Evolutionary conservation across 2,797 vertebrate genomes (phyloP), one percentile per base, ranked within the genome.

Genomic region (Valencia hispanica): DNA sequence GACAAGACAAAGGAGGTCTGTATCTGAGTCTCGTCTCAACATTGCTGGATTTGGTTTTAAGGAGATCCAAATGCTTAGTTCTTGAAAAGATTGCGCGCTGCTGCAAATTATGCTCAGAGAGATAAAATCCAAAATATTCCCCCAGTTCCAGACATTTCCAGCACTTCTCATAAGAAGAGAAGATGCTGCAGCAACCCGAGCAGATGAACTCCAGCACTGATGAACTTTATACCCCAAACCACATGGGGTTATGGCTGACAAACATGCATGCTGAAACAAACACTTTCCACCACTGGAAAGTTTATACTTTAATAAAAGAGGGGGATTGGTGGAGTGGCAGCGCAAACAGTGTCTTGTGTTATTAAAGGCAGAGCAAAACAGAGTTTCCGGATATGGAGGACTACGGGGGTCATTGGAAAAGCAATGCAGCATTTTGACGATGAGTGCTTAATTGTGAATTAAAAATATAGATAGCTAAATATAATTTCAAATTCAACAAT

Each of bases 331-430:
- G 74, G 75, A 86, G 82, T 87, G 85, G 84, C 76, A 88, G 82
- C 81, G 85, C 84, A 94, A 92, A 93, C 82, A 89, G 39, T 43
- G 74, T 43, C 55, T 80, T 90, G 84, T 91, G 79, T 88, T 90
- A 91, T 89, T 90, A 86, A 85, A 90, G 84, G 79, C 80, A 55
- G 68, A 57, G 87, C 71, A 80, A 91, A 81, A 68, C 80, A 66
- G 22, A 74, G 87, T 93, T 94, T 91, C 90, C 93, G 92, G 84
- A 88, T n/a, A n/a, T n/a, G n/a, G n/a, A n/a, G n/a, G n/a, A n/a
- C n/a, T n/a, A n/a, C n/a, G n/a, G n/a, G n/a, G n/a, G n/a, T n/a
- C n/a, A n/a, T n/a, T n/a, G n/a, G n/a, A n/a, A n/a, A n/a, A n/a
- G n/a, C n/a, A n/a, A n/a, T n/a, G n/a, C n/a, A n/a, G n/a, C n/a